phyloP scores from a whole-genome alignment of 1,140 invertebrate genomes.

The Muscidifurax raptorellus region DNA sequence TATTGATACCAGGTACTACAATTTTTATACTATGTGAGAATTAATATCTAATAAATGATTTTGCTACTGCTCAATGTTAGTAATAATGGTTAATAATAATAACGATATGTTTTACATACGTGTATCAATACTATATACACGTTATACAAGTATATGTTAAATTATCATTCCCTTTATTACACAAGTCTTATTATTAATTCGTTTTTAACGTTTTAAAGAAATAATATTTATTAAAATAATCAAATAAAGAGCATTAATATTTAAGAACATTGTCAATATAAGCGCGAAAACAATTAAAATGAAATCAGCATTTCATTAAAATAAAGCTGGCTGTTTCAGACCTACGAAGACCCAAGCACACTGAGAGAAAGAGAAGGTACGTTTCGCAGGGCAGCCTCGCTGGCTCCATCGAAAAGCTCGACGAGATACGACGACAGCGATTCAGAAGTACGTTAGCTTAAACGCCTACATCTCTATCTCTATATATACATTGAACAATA shows the following conservation, averaged over 20 bases:
- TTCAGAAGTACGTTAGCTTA: constrained; percentile 65
- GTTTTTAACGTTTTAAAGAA: no score
- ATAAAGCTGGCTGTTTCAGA: constrained; percentile 58
- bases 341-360: constrained; percentile 63
- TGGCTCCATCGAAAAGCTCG: constrained; percentile 60
- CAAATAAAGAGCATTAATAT: no score
- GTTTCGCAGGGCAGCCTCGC: constrained; percentile 60
- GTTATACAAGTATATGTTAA: no score
- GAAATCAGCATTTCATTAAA: background rate
- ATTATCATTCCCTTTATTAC: no score
- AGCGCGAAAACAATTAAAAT: background rate
- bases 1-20: background rate
- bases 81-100: no score
- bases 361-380: constrained; percentile 57
- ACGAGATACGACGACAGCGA: constrained; percentile 70
- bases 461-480: background rate
- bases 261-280: background rate
- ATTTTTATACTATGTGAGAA: no score
- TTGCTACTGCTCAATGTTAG: no score
- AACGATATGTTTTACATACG: background rate
- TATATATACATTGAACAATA: constrained; percentile 20
- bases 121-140: background rate
- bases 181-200: no score
- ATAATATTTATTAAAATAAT: no score
- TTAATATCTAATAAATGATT: no score